Evolutionary conservation across 2,113 vertebrate species (phyloP).

Genomic region (Alces alces): DNA sequence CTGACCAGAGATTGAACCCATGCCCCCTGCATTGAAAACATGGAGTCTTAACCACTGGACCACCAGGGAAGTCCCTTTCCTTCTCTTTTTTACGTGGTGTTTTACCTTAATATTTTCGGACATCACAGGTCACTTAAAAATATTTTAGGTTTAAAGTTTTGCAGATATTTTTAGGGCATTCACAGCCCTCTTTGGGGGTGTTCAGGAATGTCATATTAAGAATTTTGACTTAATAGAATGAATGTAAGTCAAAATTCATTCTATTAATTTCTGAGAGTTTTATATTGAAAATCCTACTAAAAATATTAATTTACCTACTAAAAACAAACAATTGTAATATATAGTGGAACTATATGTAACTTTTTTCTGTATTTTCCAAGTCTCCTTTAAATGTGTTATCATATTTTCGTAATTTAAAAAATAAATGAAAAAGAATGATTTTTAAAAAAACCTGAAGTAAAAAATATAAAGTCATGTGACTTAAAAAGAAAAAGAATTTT

Average conservation of each 20-base stretch:
- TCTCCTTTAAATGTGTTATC: background rate
- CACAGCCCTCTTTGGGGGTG: background rate
- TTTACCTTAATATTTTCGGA: background rate
- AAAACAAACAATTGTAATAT: background rate
- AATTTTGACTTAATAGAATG: background rate
- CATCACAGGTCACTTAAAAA: background rate
- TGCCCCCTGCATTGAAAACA: background rate
- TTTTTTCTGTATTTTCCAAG: background rate
- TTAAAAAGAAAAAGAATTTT: background rate
- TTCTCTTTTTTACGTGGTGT: too few species aligned
- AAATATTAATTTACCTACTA: background rate
- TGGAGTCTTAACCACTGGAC: background rate
- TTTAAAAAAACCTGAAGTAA: background rate
- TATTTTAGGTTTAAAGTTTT: background rate
- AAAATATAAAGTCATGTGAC: background rate
- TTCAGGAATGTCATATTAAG: background rate
- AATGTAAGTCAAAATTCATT: background rate
- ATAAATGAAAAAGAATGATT: background rate
- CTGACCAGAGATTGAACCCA: background rate
- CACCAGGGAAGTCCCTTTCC: background rate
- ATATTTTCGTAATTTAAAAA: background rate
- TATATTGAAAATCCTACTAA: background rate
- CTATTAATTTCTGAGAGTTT: background rate
- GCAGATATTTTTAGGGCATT: background rate
- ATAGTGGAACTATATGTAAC: background rate